Base-by-base conservation (phyloP, 2,888 invertebrate genomes). In the Cephus pulcher region DNA sequence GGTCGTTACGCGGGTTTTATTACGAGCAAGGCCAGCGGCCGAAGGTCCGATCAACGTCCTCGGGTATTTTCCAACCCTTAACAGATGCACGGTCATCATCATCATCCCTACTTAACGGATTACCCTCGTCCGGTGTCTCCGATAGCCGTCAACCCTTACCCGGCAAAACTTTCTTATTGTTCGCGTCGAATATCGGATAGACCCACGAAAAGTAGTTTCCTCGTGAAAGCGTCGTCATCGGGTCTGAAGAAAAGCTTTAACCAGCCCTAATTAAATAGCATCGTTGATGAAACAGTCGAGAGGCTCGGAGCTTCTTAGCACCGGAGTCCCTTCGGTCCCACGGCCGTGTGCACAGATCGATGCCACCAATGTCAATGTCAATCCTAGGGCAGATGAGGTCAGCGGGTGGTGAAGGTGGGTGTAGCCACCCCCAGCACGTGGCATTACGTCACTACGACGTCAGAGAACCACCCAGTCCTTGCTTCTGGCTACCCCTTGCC, bases 281-380 rank as follows among this genome's bases (percentile, higher is more conserved):
- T 6, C 56, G 56, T 6, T 23, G 23, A 56, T 2, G 56, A 56
- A 56, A 56, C 56, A 2, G 23, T 23, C 9, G 56, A 23, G 23
- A 56, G 9, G 2, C 23, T 56, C 56, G 2, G 9, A 56, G 56
- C 56, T 23, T 56, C 56, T 56, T 9, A 23, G 23, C 23, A 23
- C 23, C 9, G 56, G 23, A 56, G 56, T 23, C 71, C 32, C 32
- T 32, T 9, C 71, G 71, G 6, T 12, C 9, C 71, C 71, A 23
- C 71, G 71, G 12, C 34, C 71, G 71, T 6, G 74, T 35, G 71
- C 70, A 79, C 81, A 81, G 83, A 87, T 87, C 87, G 88, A 87
- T 88, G 84, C 82, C 84, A 78, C 84, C 89, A 89, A 87, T 89
- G 89, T 89, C 89, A 89, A 89, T 89, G 89, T 89, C 89, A 88